Conservation (phyloP, 1,140 invertebrate genomes). For the Drosophila mayri region DNA sequence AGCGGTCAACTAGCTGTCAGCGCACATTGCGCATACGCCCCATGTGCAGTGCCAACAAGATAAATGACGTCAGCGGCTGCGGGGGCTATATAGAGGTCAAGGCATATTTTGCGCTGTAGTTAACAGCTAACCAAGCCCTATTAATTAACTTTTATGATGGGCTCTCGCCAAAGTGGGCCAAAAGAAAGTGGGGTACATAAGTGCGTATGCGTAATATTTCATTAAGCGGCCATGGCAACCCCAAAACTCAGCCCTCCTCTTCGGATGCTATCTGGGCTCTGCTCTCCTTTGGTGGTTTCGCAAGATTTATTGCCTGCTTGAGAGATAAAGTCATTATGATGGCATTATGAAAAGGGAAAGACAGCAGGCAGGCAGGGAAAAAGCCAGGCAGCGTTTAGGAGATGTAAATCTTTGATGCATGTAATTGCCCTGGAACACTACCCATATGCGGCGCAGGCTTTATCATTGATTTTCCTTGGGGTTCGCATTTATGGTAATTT, state of each 20-base stretch:
- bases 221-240: slow-evolving; percentile 63
- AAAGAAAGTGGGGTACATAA: slow-evolving; percentile 28
- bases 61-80: slow-evolving; percentile 53
- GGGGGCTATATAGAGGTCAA: slow-evolving; percentile 11
- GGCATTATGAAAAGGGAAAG: slow-evolving; percentile 72
- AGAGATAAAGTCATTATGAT: slow-evolving; percentile 82
- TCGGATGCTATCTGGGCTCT: slow-evolving; percentile 47
- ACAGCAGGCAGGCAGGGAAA: slow-evolving; percentile 19
- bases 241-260: slow-evolving; percentile 6
- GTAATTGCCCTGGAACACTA: slow-evolving; percentile 62
- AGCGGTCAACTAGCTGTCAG: slow-evolving; percentile 57
- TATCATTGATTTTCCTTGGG: slow-evolving; percentile 68
- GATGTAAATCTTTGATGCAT: slow-evolving; percentile 83
- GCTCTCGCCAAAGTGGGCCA: slow-evolving; percentile 12
- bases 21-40: slow-evolving; percentile 61
- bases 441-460: slow-evolving; percentile 9
- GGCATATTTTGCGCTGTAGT: slow-evolving; percentile 74
- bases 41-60: slow-evolving; percentile 31
- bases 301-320: slow-evolving; percentile 79
- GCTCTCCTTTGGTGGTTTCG: slow-evolving; percentile 58
- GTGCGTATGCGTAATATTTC: slow-evolving; percentile 77
- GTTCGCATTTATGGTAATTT: slow-evolving; percentile 64
- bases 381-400: slow-evolving; percentile 58
- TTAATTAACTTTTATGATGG: slow-evolving; percentile 81
- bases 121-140: slow-evolving; percentile 75